These are phyloP conservation scores for Carposina sasakii DNA, from an alignment of 1,140 invertebrate species.

Conservation along the genomic window DNA sequence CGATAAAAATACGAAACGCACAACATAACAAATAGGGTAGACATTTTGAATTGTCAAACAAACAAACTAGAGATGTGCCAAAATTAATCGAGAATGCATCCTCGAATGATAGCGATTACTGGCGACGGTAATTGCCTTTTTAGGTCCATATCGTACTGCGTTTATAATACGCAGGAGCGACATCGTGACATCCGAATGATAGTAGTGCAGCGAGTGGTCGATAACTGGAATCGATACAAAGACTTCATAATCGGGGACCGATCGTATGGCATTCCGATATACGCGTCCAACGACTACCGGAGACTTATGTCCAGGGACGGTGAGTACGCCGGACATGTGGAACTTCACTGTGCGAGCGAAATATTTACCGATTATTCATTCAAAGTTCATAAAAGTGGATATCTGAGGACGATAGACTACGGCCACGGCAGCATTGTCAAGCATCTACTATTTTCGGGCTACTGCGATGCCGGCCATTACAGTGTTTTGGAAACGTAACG, in stretches of 20 bases:
- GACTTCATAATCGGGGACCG: conserved; percentile 58
- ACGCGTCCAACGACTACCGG: conserved; percentile 33
- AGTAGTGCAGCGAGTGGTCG: conserved; percentile 45
- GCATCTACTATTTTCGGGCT: conserved; percentile 54
- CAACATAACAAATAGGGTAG: no score
- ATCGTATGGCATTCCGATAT: conserved; percentile 42
- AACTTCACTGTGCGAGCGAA: conserved; percentile 51
- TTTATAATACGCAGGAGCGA: conserved; percentile 53
- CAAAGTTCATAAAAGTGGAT: conserved; percentile 45
- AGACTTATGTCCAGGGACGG: conserved; percentile 47
- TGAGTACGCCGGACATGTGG: conserved; percentile 57
- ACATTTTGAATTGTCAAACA: no score
- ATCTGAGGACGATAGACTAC: conserved; percentile 48
- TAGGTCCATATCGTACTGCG: conserved; percentile 51
- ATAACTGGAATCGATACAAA: conserved; percentile 53
- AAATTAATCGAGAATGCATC: conserved; percentile 25
- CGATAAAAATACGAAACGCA: no score
- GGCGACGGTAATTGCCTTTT: conserved; percentile 62
- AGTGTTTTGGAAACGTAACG: conserved; percentile 58
- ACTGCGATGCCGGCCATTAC: conserved; percentile 54
- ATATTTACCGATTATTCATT: conserved; percentile 46
- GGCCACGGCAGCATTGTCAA: conserved; percentile 39
- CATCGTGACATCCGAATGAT: conserved; percentile 46
- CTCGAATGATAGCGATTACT: conserved; percentile 41
- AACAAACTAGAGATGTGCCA: neutral